Percentiles rank a stretch among this genome's conserved stretches.
Evolutionary conservation across 2,113 vertebrate genomes (phyloP).

Genomic region (Laterallus jamaicensis): DNA sequence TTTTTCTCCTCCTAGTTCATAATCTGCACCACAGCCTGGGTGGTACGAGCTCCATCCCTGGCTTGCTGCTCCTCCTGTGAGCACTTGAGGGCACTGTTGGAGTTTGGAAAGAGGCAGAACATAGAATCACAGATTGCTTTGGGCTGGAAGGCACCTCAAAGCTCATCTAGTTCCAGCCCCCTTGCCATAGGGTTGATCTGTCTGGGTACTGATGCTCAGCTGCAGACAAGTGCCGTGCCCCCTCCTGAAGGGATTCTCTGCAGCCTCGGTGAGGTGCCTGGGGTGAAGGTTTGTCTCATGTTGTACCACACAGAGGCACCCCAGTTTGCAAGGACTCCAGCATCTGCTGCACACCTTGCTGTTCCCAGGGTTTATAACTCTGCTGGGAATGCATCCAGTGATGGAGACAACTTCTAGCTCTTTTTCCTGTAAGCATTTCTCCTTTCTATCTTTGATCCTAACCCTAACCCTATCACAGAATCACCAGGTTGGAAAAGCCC

Average conservation of each 20-base stretch:
- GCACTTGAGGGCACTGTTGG: slow-evolving; percentile 68
- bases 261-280: neutral
- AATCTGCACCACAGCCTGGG: neutral
- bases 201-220: slow-evolving; percentile 23
- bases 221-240: neutral
- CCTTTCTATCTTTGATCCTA: neutral
- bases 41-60: neutral
- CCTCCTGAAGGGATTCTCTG: slow-evolving; percentile 20
- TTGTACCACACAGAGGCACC: no score
- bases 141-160: no score
- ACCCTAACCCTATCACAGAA: neutral
- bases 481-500: no score
- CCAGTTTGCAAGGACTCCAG: neutral
- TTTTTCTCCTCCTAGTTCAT: neutral
- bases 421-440: neutral
- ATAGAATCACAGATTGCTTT: no score
- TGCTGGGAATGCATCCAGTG: neutral
- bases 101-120: slow-evolving; percentile 3
- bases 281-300: neutral
- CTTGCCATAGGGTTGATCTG: no score
- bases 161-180: no score
- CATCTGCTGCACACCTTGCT: neutral
- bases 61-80: neutral
- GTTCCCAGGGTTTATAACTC: neutral
- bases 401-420: neutral